These are phyloP conservation scores for Leuctra nigra DNA, from an alignment of 2,888 invertebrate genomes.

Conservation along the genomic window DNA sequence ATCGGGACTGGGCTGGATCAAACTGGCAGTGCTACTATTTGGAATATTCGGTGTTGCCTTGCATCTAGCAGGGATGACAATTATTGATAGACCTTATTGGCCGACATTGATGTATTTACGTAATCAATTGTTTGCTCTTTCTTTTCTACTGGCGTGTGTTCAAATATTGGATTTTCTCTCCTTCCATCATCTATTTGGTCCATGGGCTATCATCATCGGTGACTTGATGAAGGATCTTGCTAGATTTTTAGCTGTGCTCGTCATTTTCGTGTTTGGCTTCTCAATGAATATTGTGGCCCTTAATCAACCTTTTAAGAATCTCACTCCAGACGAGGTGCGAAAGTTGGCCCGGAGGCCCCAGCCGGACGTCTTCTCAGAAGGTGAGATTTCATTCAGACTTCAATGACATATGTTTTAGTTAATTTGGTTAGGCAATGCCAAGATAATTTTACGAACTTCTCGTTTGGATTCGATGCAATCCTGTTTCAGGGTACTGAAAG, in stretches of 20 bases:
- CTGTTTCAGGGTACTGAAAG: too few species aligned
- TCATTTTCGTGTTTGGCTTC: constrained; percentile 98
- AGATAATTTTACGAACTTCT: too few species aligned
- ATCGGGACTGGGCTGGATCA: constrained; percentile 92
- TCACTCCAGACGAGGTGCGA: constrained; percentile 51
- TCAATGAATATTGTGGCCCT: constrained; percentile 95
- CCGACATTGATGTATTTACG: constrained; percentile 87
- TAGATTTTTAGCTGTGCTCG: constrained; percentile 94
- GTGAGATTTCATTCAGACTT: too few species aligned
- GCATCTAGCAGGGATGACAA: constrained; percentile 73
- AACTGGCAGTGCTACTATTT: constrained; percentile 76
- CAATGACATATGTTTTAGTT: too few species aligned
- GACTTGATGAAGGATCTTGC: constrained; percentile 89
- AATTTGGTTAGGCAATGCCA: too few species aligned
- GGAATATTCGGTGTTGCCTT: constrained; percentile 87
- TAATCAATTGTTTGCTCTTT: constrained; percentile 94
- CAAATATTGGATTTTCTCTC: constrained; percentile 96
- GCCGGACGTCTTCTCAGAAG: neutral
- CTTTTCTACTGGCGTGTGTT: constrained; percentile 92
- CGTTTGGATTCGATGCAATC: too few species aligned
- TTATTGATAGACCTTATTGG: constrained; percentile 61
- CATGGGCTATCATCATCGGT: constrained; percentile 99
- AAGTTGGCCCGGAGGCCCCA: neutral
- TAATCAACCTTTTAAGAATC: constrained; percentile 85
- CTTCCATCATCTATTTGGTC: constrained; percentile 98